phyloP scores from a whole-genome alignment of 2,797 vertebrate species.

The Alca torda region DNA sequence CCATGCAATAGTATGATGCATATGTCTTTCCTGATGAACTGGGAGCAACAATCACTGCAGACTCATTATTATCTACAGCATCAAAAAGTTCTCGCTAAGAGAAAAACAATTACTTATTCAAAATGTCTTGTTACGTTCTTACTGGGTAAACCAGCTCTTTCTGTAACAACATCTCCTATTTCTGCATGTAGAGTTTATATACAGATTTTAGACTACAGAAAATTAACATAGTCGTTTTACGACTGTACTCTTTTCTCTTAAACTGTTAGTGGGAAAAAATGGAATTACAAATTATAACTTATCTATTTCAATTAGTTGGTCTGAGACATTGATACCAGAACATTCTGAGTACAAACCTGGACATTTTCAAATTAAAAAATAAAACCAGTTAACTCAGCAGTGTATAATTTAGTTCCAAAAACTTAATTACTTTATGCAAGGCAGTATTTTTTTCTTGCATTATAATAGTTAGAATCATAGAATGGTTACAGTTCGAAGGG shows the following conservation, averaged over 20 bases:
- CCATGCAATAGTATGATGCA: slow-evolving; percentile 79
- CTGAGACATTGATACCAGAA: background rate
- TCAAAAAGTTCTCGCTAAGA: slow-evolving; percentile 75
- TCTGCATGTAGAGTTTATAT: background rate
- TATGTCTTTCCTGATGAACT: slow-evolving; percentile 79
- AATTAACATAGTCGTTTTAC: background rate
- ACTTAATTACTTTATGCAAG: background rate
- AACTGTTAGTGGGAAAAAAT: background rate
- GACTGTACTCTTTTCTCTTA: background rate
- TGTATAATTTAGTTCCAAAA: background rate
- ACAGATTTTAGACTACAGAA: background rate
- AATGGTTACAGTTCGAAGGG: background rate
- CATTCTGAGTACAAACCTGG: background rate
- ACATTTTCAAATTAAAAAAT: background rate
- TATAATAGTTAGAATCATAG: background rate
- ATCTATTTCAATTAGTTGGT: background rate
- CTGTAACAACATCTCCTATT: background rate
- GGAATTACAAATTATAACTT: background rate
- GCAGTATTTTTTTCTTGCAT: background rate
- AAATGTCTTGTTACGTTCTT: background rate
- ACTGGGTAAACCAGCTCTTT: background rate
- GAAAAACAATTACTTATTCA: background rate
- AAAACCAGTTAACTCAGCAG: background rate
- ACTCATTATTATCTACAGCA: slow-evolving; percentile 77
- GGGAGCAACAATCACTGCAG: slow-evolving; percentile 75